Base-by-base conservation (phyloP, 2,797 vertebrate genomes). In the Crocidura indochinensis region DNA sequence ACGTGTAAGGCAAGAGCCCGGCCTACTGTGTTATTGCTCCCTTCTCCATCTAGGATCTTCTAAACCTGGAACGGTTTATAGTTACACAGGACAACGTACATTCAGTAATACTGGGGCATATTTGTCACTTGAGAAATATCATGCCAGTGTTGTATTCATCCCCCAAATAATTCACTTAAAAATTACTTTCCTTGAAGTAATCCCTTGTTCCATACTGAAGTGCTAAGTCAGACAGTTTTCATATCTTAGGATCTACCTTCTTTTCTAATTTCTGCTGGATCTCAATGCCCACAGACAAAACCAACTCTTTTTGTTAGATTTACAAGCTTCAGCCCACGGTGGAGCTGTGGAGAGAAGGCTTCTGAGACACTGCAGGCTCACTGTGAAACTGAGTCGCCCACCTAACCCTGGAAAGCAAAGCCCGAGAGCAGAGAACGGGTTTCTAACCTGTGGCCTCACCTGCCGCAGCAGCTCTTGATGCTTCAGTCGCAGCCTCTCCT, bases 391-490 rank as follows among this genome's bases (percentile, higher is more conserved):
- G 67, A 78, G 14, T 76, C 72, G 6, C 69, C 88, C 90, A 90
- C 65, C 87, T 91, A 78, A 95, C 17, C 20, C 79, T 93, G 92
- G 29, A 96, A 92, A 93, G 90, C 94, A 93, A 88, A 96, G 95
- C 91, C 71, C 1, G 29, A 72, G 95, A 98, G 95, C 91, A 95
- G 96, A 96, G 97, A 94, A 79, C 53, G 91, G 90, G 96, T 96
- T 96, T 97, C 99, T 98, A 97, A 99, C 99, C 99, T 99, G 99
- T 94, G 99, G 99, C 98, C 99, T 99, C 98, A 98, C 98, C 98
- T 99, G 99, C 96, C 99, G 99, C 69, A 99, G 99, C 97, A 99
- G 98, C 97, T 99, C 99, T 98, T 99, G 99, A 94, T 99, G 99
- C 96, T 99, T 99, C 97, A 99, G 98, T 91, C 99, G 97, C 94